These are phyloP conservation scores for Chionomys nivalis DNA, from an alignment of 2,113 vertebrate genomes.

Conservation along the genomic window DNA sequence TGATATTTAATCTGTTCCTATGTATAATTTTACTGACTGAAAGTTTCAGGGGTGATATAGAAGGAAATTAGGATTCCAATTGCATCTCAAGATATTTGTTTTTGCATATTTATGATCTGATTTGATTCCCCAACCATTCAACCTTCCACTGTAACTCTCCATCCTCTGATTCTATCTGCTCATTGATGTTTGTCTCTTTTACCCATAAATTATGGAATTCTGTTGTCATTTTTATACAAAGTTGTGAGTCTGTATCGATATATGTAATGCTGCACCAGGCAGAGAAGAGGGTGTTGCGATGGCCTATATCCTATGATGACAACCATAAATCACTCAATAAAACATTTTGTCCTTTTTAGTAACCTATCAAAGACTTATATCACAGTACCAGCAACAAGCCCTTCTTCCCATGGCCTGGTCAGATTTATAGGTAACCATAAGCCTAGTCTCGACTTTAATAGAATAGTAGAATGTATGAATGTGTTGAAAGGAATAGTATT, in stretches of 20 bases:
- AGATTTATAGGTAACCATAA: neutral
- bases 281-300: neutral
- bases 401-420: neutral
- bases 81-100: neutral
- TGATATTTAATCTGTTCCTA: neutral
- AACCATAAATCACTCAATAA: neutral
- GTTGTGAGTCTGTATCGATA: neutral
- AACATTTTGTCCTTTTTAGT: neutral
- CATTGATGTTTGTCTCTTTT: neutral
- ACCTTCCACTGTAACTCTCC: no score
- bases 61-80: neutral
- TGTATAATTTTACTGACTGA: neutral
- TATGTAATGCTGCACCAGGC: neutral
- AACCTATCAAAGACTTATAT: neutral
- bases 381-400: neutral
- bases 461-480: neutral
- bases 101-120: neutral
- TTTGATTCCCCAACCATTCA: neutral
- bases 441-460: neutral
- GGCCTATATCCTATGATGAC: neutral
- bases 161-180: neutral
- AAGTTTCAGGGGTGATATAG: neutral
- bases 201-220: neutral
- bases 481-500: neutral
- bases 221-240: neutral